Base-by-base conservation (phyloP, 2,113 vertebrate species). In the cattle (Bos taurus) region DNA sequence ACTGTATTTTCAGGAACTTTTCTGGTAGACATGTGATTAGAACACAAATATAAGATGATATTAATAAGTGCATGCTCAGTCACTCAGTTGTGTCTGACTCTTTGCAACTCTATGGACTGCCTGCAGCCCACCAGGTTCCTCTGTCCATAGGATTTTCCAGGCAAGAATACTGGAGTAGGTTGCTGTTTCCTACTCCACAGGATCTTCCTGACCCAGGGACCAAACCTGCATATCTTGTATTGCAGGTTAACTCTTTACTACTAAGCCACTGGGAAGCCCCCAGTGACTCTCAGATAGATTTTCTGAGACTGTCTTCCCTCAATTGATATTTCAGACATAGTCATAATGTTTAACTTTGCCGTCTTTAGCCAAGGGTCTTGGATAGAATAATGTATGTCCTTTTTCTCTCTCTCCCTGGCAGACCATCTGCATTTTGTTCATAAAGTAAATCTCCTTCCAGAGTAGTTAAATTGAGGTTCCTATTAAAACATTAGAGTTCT, bases 391-490 rank as follows among this genome's bases (percentile, higher is more conserved):
- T 52, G 43, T 57, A 54, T 97, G 81, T 94, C 50, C 33, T 84
- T 90, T 91, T 21, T 89, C 13, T 64, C 0, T 12, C 14, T 98
- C 94, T 96, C 93, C 85, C 90, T 88, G 88, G 25, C 64, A 97
- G 88, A 97, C 59, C 92, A 88, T 95, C 81, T 97, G 88, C 57
- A 17, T 97, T 95, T 57, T 94, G 59, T 88, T 96, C 93, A 91
- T 77, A 90, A 86, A 86, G 8, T 88, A 64, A 89, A 11, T 85
- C 50, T 97, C 36, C 74, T 95, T 88, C 33, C 64, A 85, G 78
- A 95, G 64, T 84, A 40, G 50, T 91, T 96, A 95, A 93, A 97
- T 94, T 80, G 36, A 85, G 13, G 9, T 71, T 90, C 60, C 84
- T 91, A 62, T 84, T 95, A 87, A 95, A 93, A 86, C 43, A 84